phyloP scores from a whole-genome alignment of 1,140 invertebrate species.

The Magallana gigas region DNA sequence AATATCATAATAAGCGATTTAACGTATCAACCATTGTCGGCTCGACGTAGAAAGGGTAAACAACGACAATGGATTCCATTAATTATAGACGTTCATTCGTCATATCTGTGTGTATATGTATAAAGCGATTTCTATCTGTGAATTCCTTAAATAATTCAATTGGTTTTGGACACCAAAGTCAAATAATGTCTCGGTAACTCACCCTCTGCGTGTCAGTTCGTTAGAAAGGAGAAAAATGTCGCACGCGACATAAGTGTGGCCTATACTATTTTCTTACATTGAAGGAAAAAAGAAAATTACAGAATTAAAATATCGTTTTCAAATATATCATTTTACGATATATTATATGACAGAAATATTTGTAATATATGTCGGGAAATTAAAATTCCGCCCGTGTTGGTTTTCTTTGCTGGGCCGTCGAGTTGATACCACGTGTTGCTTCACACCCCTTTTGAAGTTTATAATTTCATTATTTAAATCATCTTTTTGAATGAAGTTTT shows the following conservation, averaged over 20 bases:
- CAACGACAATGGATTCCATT: neutral
- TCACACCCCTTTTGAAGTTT: too few relatives aligned
- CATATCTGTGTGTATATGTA: too few relatives aligned
- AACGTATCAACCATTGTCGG: neutral
- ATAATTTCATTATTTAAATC: neutral
- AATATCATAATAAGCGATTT: neutral
- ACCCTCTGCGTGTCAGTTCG: neutral
- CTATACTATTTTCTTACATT: neutral
- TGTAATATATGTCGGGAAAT: neutral
- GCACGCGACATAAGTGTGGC: constrained; percentile 21
- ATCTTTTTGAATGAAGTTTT: neutral
- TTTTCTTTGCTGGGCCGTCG: too few relatives aligned
- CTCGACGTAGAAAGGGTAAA: neutral
- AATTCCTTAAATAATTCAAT: constrained; percentile 13
- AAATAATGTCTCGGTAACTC: neutral
- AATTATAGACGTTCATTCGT: neutral
- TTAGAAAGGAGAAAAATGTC: neutral
- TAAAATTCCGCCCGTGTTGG: neutral
- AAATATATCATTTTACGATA: constrained; percentile 13
- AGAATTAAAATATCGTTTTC: constrained; percentile 16
- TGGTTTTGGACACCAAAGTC: neutral
- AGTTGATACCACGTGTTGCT: too few relatives aligned
- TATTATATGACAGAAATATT: constrained; percentile 2
- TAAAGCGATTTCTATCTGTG: too few relatives aligned
- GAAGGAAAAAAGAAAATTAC: neutral